Evolutionary conservation across 2,888 invertebrate genomes (phyloP), one percentile per base, ranked within the genome.

Genomic region (Eumerus sabulonum): DNA sequence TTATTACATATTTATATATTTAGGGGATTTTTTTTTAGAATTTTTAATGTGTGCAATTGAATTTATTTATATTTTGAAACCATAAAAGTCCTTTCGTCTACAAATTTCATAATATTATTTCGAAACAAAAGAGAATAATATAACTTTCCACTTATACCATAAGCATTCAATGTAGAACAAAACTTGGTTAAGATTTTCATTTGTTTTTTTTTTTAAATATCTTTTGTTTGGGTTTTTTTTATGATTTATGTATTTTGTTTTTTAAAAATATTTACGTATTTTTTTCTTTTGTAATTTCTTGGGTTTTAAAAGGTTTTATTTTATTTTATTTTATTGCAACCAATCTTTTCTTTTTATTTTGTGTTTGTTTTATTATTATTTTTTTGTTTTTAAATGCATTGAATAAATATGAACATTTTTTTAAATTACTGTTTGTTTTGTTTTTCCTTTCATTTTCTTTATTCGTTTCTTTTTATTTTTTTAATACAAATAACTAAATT

Each of bases 251-350:
- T 66, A 42, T 47, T 44, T 42, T 60, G 36, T 42, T 19, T 54
- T 63, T 57, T 9, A 60, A 64, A 44, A 59, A 7, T 40, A n/a
- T 9, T 47, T 57, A 57, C 64, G 57, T 51, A 50, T 66, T 57
- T 50, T 71, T 35, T 76, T 47, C 27, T 71, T 81, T 76, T 79
- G 73, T 83, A 81, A 62, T 82, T 81, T 68, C 73, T 70, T 70
- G 63, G 72, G 73, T 64, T 45, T 74, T 66, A 54, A 76, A 63
- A 48, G 67, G 57, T 79, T 82, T 82, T 70, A 27, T 27, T 83
- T 83, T 84, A 82, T 84, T 82, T 82, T 72, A 53, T 51, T n/a
- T 84, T 82, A 60, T 44, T 81, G 70, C 72, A 73, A 66, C 63
- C 57, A 60, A 60, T 63, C 66, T 63, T 77, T 76, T 67, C 16